A percentile compares a stretch with the other conserved stretches of the same genome.
These are phyloP conservation scores for Oxyruncus cristatus DNA, from an alignment of 2,113 vertebrate species.

Conservation along the genomic window DNA sequence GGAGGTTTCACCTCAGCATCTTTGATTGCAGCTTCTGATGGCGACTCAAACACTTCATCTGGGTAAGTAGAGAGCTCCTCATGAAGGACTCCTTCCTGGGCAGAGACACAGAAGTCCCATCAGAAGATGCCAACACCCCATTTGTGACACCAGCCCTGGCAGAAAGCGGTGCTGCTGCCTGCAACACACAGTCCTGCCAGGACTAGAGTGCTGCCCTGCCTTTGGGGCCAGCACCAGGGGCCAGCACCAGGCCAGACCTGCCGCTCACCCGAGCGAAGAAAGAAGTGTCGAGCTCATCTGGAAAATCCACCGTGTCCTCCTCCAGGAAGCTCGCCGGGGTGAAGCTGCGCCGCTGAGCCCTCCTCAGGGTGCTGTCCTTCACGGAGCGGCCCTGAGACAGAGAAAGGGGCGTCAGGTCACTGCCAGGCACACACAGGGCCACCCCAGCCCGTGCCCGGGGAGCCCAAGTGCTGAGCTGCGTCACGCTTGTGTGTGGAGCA, in stretches of 20 bases:
- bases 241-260: background rate
- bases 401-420: background rate
- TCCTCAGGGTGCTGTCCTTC: constrained; percentile 81
- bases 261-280: constrained; percentile 92
- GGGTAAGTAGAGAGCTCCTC: constrained; percentile 92
- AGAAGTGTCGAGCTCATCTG: constrained; percentile 94
- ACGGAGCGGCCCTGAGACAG: constrained; percentile 86
- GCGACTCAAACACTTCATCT: constrained; percentile 94
- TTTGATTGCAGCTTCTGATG: constrained; percentile 87
- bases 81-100: constrained; percentile 89
- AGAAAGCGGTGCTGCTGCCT: background rate
- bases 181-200: background rate
- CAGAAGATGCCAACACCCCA: background rate
- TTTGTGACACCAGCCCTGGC: background rate
- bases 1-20: constrained; percentile 80
- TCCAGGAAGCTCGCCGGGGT: constrained; percentile 95
- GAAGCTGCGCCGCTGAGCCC: constrained; percentile 89
- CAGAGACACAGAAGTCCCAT: constrained; percentile 34
- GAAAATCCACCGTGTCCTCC: constrained; percentile 91
- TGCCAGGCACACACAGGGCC: background rate
- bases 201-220: background rate
- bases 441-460: background rate
- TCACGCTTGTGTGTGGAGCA: background rate
- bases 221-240: background rate
- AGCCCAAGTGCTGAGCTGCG: background rate